Conservation (phyloP, 2,888 invertebrate genomes). For the Choristoneura rosaceana region DNA sequence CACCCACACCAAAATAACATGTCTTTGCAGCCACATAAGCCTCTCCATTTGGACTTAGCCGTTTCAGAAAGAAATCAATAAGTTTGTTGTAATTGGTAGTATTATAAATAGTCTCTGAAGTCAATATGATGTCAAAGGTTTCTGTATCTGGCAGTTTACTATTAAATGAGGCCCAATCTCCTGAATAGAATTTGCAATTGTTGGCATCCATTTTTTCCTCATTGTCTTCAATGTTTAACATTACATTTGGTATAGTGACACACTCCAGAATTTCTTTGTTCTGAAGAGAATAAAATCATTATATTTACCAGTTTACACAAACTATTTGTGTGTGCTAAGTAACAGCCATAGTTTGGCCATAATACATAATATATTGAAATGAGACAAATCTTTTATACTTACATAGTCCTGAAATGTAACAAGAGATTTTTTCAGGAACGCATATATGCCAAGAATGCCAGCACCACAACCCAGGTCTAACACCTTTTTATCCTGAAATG, state of each 20-base stretch:
- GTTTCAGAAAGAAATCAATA: slow-evolving; percentile 87
- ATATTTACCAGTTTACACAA: neutral
- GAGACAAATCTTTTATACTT: slow-evolving; percentile 63
- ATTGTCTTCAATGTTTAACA: slow-evolving; percentile 86
- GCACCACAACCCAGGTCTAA: slow-evolving; percentile 97
- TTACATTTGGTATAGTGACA: slow-evolving; percentile 93
- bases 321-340: neutral
- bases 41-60: slow-evolving; percentile 86
- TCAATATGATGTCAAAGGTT: slow-evolving; percentile 93
- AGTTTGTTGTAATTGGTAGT: slow-evolving; percentile 91
- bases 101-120: slow-evolving; percentile 98
- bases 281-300: slow-evolving; percentile 80
- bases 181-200: slow-evolving; percentile 87
- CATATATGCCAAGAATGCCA: slow-evolving; percentile 94
- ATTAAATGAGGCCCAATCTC: slow-evolving; percentile 90
- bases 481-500: slow-evolving; percentile 84
- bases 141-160: slow-evolving; percentile 67
- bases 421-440: slow-evolving; percentile 87
- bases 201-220: slow-evolving; percentile 60
- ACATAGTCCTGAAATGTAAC: slow-evolving; percentile 98
- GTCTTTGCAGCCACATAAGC: slow-evolving; percentile 94
- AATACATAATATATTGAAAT: too few relatives aligned
- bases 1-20: slow-evolving; percentile 98
- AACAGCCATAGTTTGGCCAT: too few relatives aligned
- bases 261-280: slow-evolving; percentile 93